Percentiles rank a stretch among this genome's conserved stretches.
Evolutionary conservation across 2,888 invertebrate genomes (phyloP).

Genomic region (Ctena decussata): DNA sequence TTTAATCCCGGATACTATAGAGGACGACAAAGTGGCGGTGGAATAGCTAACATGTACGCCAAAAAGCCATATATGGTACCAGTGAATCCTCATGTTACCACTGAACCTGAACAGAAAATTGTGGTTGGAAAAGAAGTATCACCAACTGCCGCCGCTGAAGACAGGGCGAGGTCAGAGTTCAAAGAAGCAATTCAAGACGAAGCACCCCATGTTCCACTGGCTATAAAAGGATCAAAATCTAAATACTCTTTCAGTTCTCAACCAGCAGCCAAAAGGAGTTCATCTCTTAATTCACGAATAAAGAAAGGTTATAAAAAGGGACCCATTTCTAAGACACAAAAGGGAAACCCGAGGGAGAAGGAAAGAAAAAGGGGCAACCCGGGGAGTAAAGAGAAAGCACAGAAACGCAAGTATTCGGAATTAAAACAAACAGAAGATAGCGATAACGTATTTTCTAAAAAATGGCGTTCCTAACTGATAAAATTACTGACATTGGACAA

Average conservation of each 20-base stretch:
- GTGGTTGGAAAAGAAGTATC: slow-evolving; percentile 12
- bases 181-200: slow-evolving; percentile 29
- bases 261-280: background rate
- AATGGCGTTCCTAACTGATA: background rate
- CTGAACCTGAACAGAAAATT: background rate
- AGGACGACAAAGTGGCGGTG: slow-evolving; percentile 28
- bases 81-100: slow-evolving; percentile 15
- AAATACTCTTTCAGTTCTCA: background rate
- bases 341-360: background rate
- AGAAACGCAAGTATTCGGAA: background rate
- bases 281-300: background rate
- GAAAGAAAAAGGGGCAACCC: background rate
- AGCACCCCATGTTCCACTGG: slow-evolving; percentile 20
- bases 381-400: background rate
- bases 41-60: slow-evolving; percentile 30
- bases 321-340: background rate
- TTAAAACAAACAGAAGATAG: background rate
- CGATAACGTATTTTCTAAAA: background rate
- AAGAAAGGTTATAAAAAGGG: background rate
- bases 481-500: background rate
- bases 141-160: slow-evolving; percentile 25
- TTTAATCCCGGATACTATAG: slow-evolving; percentile 24
- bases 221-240: slow-evolving; percentile 14
- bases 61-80: slow-evolving; percentile 38
- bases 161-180: slow-evolving; percentile 32